phyloP scores from a whole-genome alignment of 2,797 vertebrate species.

The Tangara arthus region DNA sequence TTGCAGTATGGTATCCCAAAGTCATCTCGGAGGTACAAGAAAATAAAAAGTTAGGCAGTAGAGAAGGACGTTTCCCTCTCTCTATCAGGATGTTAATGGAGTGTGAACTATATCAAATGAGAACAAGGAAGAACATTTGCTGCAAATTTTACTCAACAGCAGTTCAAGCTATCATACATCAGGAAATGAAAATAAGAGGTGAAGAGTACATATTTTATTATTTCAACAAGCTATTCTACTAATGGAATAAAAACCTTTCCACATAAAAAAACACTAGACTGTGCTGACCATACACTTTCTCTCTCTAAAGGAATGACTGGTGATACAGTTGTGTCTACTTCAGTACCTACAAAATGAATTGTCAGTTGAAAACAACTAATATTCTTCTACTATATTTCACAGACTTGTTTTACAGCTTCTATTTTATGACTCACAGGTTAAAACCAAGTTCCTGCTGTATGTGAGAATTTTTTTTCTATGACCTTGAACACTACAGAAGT shows the following conservation, averaged over 20 bases:
- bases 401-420: conserved; percentile 33
- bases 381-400: conserved; percentile 21
- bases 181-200: conserved; percentile 64
- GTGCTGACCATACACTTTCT: conserved; percentile 43
- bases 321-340: neutral
- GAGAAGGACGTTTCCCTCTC: conserved; percentile 14
- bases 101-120: conserved; percentile 61
- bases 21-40: conserved; percentile 24
- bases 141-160: conserved; percentile 65
- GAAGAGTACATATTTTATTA: conserved; percentile 61
- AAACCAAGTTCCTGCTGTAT: neutral
- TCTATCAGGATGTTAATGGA: conserved; percentile 60
- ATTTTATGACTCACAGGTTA: conserved; percentile 14
- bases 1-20: conserved; percentile 21
- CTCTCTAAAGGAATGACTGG: neutral
- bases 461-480: neutral
- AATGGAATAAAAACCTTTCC: conserved; percentile 46
- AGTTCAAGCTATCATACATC: conserved; percentile 47
- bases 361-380: conserved; percentile 43
- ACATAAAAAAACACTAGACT: neutral
- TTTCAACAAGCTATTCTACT: conserved; percentile 41
- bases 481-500: conserved; percentile 20
- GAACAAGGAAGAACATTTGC: conserved; percentile 52
- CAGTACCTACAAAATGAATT: conserved; percentile 23
- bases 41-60: conserved; percentile 22